Evolutionary conservation across 2,113 vertebrate genomes (phyloP), one percentile per base, ranked within the genome.

Genomic region (Melanocharis versteri): DNA sequence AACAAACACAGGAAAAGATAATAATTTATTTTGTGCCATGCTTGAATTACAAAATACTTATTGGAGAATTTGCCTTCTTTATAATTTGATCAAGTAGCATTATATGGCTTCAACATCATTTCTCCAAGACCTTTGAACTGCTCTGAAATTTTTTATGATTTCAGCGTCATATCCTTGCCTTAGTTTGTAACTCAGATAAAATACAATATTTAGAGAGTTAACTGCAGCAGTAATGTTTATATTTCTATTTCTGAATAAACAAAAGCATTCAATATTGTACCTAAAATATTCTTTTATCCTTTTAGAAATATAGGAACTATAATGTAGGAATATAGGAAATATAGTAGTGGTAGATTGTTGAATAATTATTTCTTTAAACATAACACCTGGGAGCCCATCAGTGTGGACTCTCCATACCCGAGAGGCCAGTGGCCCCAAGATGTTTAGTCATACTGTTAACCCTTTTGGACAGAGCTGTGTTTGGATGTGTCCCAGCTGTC

Each of bases 271-370:
- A 62, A 14, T 62, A 30, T 5, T 7, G 2, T 57, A 51, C 1
- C 18, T 45, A 71, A 65, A 33, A 11, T 10, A 8, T 13, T 21
- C 33, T 53, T 45, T 45, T 16, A 15, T 31, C 11, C 5, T 31
- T 54, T 54, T 37, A 61, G 31, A 48, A 33, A 5, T 7, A 14
- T 1, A 53, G 8, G 5, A 51, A 39, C 5, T 42, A 31, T 50
- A 50, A 66, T 16, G 13, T 9, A 48, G 13, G n/a, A 7, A 5
- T 9, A 23, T 4, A 66, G 15, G 11, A 44, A 51, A 14, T 47
- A 40, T 1, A 31, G 26, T 11, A 45, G 5, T 28, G 6, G 10
- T 39, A 76, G 9, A 12, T 35, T 0, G 0, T 15, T 51, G 42
- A 57, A 15, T 45, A 42, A 22, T n/a, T 48, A 16, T 62, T 76